These are phyloP conservation scores for Emys orbicularis DNA, from an alignment of 2,797 vertebrate genomes.

Conservation along the genomic window DNA sequence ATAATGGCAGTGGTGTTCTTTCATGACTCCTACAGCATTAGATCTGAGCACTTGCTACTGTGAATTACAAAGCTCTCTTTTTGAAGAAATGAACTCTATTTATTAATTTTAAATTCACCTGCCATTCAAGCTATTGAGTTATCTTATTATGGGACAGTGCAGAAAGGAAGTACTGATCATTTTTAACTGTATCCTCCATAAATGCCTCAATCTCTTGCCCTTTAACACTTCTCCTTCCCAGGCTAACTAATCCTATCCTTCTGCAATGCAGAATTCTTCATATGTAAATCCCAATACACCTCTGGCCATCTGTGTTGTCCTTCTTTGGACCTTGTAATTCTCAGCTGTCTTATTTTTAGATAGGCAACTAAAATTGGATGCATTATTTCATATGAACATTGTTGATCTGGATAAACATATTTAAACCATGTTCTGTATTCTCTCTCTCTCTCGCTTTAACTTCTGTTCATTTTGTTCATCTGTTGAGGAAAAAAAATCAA, in stretches of 20 bases:
- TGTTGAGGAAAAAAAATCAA: neutral
- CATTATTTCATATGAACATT: neutral
- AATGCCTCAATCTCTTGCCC: neutral
- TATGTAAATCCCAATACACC: neutral
- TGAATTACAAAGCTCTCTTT: neutral
- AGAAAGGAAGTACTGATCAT: neutral
- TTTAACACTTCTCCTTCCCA: neutral
- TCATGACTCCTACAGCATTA: neutral
- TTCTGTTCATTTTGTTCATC: neutral
- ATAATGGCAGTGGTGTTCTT: neutral
- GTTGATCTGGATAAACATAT: neutral
- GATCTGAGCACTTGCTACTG: neutral
- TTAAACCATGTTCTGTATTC: neutral
- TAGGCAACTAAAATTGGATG: neutral
- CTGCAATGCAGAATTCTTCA: constrained; percentile 1
- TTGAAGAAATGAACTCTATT: neutral
- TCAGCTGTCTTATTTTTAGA: neutral
- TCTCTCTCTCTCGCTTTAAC: constrained; percentile 12
- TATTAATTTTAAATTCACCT: neutral
- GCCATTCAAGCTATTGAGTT: neutral
- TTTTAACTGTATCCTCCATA: neutral
- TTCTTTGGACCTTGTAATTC: constrained; percentile 16
- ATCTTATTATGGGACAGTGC: neutral
- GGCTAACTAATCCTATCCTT: neutral
- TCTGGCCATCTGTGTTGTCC: neutral